Conservation (phyloP, 1,140 invertebrate species). For the Nylanderia fulva region DNA sequence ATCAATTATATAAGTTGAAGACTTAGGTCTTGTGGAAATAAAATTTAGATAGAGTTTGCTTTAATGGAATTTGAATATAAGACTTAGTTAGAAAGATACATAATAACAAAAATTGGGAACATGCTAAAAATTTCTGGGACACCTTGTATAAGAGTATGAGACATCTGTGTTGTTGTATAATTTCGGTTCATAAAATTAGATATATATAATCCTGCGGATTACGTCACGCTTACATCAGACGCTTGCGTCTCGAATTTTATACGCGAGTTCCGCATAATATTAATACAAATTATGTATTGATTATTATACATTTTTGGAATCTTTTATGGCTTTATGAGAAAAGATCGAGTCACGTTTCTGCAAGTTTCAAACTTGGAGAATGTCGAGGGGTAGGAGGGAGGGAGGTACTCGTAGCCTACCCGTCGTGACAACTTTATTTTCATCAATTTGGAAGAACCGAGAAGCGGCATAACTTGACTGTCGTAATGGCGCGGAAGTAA, state of each 20-base stretch:
- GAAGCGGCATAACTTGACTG: conserved; percentile 42
- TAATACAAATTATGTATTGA: conserved; percentile 11
- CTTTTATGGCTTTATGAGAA: conserved; percentile 10
- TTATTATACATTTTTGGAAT: conserved; percentile 2
- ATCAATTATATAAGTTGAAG: too few relatives aligned
- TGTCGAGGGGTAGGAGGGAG: too few relatives aligned
- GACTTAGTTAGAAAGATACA: too few relatives aligned
- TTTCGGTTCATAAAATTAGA: conserved; percentile 4
- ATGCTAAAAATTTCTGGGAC: too few relatives aligned
- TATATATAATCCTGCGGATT: conserved; percentile 11
- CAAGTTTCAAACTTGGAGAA: neutral
- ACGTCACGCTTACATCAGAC: conserved; percentile 3
- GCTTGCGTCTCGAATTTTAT: conserved; percentile 21
- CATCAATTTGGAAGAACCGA: conserved; percentile 31
- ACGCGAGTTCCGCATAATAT: neutral
- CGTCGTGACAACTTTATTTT: conserved; percentile 32
- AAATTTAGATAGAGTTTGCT: too few relatives aligned
- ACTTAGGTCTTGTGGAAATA: too few relatives aligned
- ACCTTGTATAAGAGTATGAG: conserved; percentile 1
- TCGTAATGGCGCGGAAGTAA: conserved; percentile 49
- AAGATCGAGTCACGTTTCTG: neutral
- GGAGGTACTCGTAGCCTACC: neutral
- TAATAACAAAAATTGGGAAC: too few relatives aligned
- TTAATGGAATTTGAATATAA: too few relatives aligned
- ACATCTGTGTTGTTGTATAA: neutral